phyloP scores from a whole-genome alignment of 1,140 invertebrate genomes.

The Luehdorfia chinensis region DNA sequence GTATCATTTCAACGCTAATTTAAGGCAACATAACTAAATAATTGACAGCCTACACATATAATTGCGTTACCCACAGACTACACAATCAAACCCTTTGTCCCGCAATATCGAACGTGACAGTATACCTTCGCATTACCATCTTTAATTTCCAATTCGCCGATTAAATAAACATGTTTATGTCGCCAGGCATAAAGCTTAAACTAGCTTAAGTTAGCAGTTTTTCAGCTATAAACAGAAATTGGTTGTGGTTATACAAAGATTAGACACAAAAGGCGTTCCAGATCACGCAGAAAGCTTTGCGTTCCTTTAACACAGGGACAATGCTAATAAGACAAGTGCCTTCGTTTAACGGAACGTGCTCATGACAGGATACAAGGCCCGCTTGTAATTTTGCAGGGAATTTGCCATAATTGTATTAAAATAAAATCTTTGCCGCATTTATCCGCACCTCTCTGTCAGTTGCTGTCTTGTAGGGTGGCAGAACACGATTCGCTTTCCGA shows the following conservation, averaged over 20 bases:
- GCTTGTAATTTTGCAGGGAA: slow-evolving; percentile 27
- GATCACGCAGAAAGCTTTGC: slow-evolving; percentile 53
- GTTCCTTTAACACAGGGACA: slow-evolving; percentile 50
- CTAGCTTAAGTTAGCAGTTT: not conserved
- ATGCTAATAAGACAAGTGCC: slow-evolving; percentile 63
- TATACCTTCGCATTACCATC: slow-evolving; percentile 17
- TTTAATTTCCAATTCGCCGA: not conserved
- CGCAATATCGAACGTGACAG: slow-evolving; percentile 31
- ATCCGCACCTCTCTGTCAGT: not conserved
- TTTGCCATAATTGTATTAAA: slow-evolving; percentile 25
- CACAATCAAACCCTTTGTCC: slow-evolving; percentile 48
- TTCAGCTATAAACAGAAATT: slow-evolving; percentile 19
- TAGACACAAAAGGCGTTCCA: slow-evolving; percentile 52
- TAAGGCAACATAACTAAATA: no score
- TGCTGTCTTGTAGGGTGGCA: not conserved
- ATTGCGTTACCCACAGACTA: slow-evolving; percentile 4
- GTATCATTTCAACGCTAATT: no score
- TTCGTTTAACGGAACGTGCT: slow-evolving; percentile 45
- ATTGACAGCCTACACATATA: slow-evolving; percentile 5
- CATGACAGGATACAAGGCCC: slow-evolving; percentile 51
- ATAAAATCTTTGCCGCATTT: slow-evolving; percentile 2
- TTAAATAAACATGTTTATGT: not conserved
- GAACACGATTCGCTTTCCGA: not conserved
- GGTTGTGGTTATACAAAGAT: slow-evolving; percentile 24
- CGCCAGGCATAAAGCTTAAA: slow-evolving; percentile 15